Evolutionary conservation across 2,888 invertebrate species (phyloP), one percentile per base, ranked within the genome.

Genomic region (Dromius quadrimaculatus): DNA sequence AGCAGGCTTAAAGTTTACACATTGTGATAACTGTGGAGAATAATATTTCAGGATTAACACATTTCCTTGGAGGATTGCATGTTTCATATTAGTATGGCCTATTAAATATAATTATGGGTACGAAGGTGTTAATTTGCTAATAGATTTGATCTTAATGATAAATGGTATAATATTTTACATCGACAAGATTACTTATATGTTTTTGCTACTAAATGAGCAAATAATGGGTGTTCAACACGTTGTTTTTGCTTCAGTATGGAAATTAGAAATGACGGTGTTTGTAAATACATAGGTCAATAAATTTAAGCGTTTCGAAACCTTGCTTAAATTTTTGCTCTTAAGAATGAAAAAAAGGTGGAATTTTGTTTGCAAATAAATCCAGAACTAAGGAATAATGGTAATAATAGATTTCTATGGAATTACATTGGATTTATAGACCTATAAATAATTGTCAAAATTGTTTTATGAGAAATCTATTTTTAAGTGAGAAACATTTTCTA

Each of bases 1-100:
- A 23, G 13, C 15, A 23, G 50, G 50, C 50, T 54, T 54, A 54
- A 47, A 22, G 9, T 54, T n/a, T 54, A 54, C 50, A 54, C 11
- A 23, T 28, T 11, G 15, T 9, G 28, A 54, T 2, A 1, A 41
- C 15, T 1, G 15, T 3, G 5, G 15, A 54, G 50, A 15, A 28
- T 28, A 28, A 13, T 28, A 54, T 54, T 13, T 28, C 28, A 1
- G 13, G 28, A 6, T 28, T 47, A 22, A 19, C 23, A 17, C 8
- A 22, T 28, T 54, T 23, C 15, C 13, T 9, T 54, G 9, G n/a
- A 2, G 5, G 50, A 11, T 54, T 54, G 50, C 50, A 54, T 54
- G 50, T 28, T 28, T 28, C 15, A 20, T 15, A 28, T 28, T n/a
- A 54, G 9, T 20, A 5, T 20, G 9, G 28, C 28, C 13, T 23